Percentiles rank a stretch among this genome's conserved stretches.
phyloP scores from a whole-genome alignment of 2,888 invertebrate species.

The Elgonia sp. region DNA sequence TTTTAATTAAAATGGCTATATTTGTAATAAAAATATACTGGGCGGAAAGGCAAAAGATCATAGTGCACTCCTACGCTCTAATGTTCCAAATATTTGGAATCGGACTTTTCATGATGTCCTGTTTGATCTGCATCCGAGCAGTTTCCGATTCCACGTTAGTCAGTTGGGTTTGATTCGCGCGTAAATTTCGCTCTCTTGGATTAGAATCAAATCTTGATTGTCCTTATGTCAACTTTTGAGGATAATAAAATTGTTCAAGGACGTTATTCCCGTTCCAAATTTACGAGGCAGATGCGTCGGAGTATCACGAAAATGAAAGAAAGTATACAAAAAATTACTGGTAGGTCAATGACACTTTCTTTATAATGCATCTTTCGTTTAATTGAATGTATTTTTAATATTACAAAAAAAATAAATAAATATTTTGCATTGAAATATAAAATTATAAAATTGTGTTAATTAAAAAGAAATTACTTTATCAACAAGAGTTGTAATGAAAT shows the following conservation, averaged over 20 bases:
- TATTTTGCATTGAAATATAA: too few relatives aligned
- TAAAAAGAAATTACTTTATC: too few relatives aligned
- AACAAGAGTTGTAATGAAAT: too few relatives aligned
- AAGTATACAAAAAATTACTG: slow-evolving; percentile 83
- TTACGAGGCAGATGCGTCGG: slow-evolving; percentile 83
- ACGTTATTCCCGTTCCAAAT: slow-evolving; percentile 75
- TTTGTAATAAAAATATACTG: too few relatives aligned
- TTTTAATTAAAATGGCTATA: too few relatives aligned
- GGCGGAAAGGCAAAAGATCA: not conserved
- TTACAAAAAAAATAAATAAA: too few relatives aligned
- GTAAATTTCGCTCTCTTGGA: slow-evolving; percentile 13
- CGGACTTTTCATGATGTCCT: slow-evolving; percentile 77
- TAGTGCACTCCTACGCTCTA: slow-evolving; percentile 17
- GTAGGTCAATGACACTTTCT: slow-evolving; percentile 77
- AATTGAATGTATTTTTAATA: not conserved
- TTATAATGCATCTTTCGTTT: not conserved
- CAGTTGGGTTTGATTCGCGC: slow-evolving; percentile 78
- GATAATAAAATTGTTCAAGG: slow-evolving; percentile 67
- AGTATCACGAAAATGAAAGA: slow-evolving; percentile 83
- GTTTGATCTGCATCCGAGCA: slow-evolving; percentile 62
- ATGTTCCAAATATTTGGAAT: slow-evolving; percentile 82
- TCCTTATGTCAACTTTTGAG: slow-evolving; percentile 70
- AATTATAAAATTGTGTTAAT: too few relatives aligned
- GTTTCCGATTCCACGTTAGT: slow-evolving; percentile 72
- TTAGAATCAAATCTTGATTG: slow-evolving; percentile 49